These are phyloP conservation scores for Aporrectodea caliginosa DNA, from an alignment of 1,140 invertebrate genomes.

Conservation along the genomic window DNA sequence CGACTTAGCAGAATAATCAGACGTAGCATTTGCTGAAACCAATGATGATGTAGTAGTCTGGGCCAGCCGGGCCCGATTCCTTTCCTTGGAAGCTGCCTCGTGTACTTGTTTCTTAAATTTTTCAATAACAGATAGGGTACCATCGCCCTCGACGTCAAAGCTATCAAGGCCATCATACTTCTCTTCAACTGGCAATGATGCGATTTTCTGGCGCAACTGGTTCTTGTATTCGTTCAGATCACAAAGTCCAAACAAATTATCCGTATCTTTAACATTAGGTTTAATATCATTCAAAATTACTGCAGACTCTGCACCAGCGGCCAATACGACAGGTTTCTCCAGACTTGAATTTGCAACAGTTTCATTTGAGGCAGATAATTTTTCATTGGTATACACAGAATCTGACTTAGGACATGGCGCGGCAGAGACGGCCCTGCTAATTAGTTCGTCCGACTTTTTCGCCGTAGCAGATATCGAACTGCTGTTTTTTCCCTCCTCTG, in stretches of 20 bases:
- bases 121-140: background rate
- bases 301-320: background rate
- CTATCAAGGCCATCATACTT: background rate
- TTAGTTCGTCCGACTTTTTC: no score
- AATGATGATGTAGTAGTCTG: background rate
- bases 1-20: background rate
- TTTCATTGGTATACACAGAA: background rate
- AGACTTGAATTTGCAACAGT: background rate
- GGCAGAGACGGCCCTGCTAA: background rate
- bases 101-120: background rate
- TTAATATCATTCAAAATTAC: background rate
- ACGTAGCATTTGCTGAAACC: background rate
- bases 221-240: background rate
- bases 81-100: background rate
- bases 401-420: no score
- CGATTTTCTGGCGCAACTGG: background rate
- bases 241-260: background rate
- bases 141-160: background rate
- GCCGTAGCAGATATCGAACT: background rate
- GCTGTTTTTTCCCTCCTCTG: background rate
- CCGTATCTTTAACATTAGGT: background rate
- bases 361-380: background rate
- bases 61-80: background rate
- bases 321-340: background rate
- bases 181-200: background rate